Conservation (phyloP, 2,888 invertebrate species). For the Hymenopus coronatus region DNA sequence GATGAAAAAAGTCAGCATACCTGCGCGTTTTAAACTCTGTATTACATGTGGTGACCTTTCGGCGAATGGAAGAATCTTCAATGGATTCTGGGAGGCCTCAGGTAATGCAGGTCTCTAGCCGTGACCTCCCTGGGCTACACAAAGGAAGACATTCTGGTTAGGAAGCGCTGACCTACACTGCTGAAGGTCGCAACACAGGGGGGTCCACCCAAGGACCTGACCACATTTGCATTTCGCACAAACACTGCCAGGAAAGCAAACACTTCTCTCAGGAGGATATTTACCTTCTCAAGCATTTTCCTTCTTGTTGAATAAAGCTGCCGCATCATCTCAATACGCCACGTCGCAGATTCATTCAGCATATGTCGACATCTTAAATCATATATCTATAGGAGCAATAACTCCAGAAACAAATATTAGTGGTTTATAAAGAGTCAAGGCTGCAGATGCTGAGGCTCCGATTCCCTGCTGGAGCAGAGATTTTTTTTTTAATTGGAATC, state of each 20-base stretch:
- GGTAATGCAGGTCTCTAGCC: background rate
- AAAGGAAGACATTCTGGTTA: background rate
- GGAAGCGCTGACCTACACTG: background rate
- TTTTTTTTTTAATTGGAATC: too few species aligned
- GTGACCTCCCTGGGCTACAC: background rate
- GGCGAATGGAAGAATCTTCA: background rate
- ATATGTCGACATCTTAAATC: background rate
- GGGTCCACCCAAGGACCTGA: background rate
- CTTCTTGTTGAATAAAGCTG: background rate
- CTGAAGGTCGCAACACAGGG: background rate
- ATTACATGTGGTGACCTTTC: background rate
- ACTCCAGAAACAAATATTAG: too few species aligned
- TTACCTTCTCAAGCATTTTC: background rate
- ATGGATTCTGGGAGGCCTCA: background rate
- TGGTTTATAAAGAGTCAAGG: too few species aligned
- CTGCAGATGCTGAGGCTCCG: too few species aligned
- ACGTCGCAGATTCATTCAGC: background rate
- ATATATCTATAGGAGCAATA: background rate
- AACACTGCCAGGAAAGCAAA: background rate
- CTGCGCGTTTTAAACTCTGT: too few species aligned
- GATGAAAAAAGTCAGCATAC: background rate
- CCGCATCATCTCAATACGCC: background rate
- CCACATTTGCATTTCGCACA: background rate
- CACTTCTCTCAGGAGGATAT: background rate
- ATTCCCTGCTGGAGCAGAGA: too few species aligned